Evolutionary conservation across 1,140 invertebrate genomes (phyloP), one percentile per base, ranked within the genome.

Genomic region (Cotesia vestalis): DNA sequence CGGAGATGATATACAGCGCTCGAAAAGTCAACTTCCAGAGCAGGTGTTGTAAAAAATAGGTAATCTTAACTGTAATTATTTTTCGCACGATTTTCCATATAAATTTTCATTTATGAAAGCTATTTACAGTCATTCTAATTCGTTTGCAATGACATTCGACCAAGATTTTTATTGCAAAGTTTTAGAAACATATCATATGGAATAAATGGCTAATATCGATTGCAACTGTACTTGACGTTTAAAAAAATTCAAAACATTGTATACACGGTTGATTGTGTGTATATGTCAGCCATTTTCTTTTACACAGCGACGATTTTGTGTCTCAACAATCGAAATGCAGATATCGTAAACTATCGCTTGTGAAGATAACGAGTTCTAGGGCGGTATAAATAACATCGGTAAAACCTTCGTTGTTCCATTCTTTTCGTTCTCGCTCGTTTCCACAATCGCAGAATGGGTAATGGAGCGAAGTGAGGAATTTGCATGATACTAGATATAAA

Each of bases 301-400:
- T 46, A 20, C 9, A 59, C 9, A 9, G 27, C 17, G 27, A 59
- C 61, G 12, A 63, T 68, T 55, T 5, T 27, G n/a, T 35, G 66
- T 67, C 53, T 8, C 27, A 35, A 71, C 69, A 71, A 66, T 71
- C 69, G 61, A 64, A 71, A 71, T 71, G 69, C 69, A 71, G 66
- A 71, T 71, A 20, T 34, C 40, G 62, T 61, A 64, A 64, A 71
- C 51, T 60, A 71, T 71, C 69, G 69, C 63, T 60, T 53, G 27
- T 63, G 61, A 36, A 46, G 61, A 71, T 64, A 71, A 71, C 61
- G 60, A 71, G 69, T 57, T 38, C 51, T 46, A 64, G 52, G 62
- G 36, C 34, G 69, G 61, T 71, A 71, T 63, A 71, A 71, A 64
- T 63, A 63, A 66, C 51, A 17, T n/a, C 34, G 27, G 38, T 59